Evolutionary conservation across 2,797 vertebrate genomes (phyloP), one percentile per base, ranked within the genome.

Genomic region (Falco rusticolus): DNA sequence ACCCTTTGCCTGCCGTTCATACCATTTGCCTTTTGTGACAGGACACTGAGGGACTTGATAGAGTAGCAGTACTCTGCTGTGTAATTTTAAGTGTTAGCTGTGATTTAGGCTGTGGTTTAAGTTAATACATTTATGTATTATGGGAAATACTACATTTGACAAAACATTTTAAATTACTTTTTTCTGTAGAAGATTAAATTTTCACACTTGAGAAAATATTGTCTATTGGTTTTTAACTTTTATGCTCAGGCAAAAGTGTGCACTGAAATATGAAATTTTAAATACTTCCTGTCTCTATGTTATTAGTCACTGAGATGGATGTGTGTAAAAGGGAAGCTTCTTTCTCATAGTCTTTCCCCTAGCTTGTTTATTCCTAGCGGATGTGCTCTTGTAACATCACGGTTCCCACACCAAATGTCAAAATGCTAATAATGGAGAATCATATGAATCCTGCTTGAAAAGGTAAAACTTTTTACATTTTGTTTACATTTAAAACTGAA

Each of bases 351-450:
- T 95, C 64, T 95, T 94, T 93, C 66, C 77, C 68, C 68, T 65
- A 72, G 93, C 68, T 96, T 97, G 84, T 97, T 98, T 98, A 96
- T 97, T 97, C 96, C 91, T 90, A 82, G 83, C 29, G 54, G 93
- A 94, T 95, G 84, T 94, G 70, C 43, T 93, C 69, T 95, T 61
- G 39, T 94, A 94, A 93, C 68, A 94, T 95, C 90, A 69, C 71
- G 86, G 93, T 98, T 98, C 97, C 96, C 97, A 97, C 95, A 98
- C 84, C 94, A 94, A 93, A 97, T 94, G 92, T 95, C 91, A 92
- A 82, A 91, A 74, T 66, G 83, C 69, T 89, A 83, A 69, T 96
- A 94, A 87, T 61, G 93, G 57, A 94, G 90, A 90, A 89, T 92
- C 89, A 94, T 68, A 71, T 34, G 24, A 77, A 60, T 94, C 92